These are phyloP conservation scores for Acanthis flammea DNA, from an alignment of 2,797 vertebrate species.

Conservation along the genomic window DNA sequence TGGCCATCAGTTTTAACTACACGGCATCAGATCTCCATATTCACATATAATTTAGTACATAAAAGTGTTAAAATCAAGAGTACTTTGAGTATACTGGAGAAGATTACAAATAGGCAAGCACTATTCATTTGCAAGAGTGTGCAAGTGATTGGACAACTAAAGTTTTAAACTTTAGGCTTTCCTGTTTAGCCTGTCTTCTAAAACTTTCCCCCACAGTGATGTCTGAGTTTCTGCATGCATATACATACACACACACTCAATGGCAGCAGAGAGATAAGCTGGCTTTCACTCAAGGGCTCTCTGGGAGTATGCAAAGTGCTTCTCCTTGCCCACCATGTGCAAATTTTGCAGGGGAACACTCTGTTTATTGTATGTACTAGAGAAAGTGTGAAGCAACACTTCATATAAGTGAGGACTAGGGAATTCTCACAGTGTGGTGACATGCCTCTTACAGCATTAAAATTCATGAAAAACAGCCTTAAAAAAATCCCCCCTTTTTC, in stretches of 20 bases:
- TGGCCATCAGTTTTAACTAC: not conserved
- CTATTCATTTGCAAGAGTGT: not conserved
- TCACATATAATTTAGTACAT: not conserved
- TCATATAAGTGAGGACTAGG: not conserved
- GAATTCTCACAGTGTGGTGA: not conserved
- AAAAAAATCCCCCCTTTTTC: not conserved
- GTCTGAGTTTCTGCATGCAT: not conserved
- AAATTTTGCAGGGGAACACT: not conserved
- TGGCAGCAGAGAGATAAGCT: not conserved
- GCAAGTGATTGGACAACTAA: not conserved
- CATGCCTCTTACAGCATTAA: not conserved
- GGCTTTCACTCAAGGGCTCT: not conserved
- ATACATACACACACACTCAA: not conserved
- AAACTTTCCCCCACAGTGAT: not conserved
- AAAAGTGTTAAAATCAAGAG: not conserved
- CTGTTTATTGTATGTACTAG: not conserved
- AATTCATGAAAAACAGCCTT: not conserved
- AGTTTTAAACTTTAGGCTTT: not conserved
- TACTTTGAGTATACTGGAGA: not conserved
- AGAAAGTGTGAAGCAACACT: not conserved
- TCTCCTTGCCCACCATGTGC: not conserved
- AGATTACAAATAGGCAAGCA: not conserved
- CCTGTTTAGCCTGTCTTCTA: not conserved
- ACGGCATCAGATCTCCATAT: not conserved
- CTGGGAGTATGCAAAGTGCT: not conserved